Percentiles rank a stretch among this genome's conserved stretches.
phyloP scores from a whole-genome alignment of 2,797 vertebrate genomes.

The Ibycter americanus region DNA sequence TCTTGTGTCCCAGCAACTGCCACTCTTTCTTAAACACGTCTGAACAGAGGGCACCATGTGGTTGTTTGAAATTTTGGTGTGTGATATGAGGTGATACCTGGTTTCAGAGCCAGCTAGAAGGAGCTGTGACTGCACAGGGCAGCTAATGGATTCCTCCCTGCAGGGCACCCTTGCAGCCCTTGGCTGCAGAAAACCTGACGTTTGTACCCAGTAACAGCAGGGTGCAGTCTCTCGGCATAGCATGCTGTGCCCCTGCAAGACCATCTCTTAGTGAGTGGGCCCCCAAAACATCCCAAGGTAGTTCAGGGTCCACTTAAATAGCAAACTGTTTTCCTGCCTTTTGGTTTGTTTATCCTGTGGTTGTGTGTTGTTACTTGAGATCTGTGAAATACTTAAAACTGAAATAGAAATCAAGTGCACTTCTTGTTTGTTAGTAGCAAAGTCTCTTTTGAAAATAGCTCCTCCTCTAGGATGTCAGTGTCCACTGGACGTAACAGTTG shows the following conservation, averaged over 20 bases:
- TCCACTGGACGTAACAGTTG: not conserved
- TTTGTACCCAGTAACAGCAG: not conserved
- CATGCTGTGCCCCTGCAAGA: not conserved
- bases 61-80: not conserved
- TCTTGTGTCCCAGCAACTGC: not conserved
- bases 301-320: not conserved
- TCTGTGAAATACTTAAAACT: not conserved
- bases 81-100: not conserved
- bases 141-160: not conserved
- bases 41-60: not conserved
- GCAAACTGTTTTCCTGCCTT: not conserved
- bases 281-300: not conserved
- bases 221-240: fast-evolving
- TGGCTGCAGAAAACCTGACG: not conserved
- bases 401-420: not conserved
- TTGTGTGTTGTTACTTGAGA: not conserved
- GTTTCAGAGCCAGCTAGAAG: not conserved
- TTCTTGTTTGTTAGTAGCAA: not conserved
- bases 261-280: not conserved
- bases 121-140: not conserved
- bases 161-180: not conserved
- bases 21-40: not conserved
- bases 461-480: not conserved
- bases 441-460: not conserved
- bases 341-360: not conserved